Evolutionary conservation across 2,888 invertebrate genomes (phyloP).

Genomic region (Drosophila diplacantha): DNA sequence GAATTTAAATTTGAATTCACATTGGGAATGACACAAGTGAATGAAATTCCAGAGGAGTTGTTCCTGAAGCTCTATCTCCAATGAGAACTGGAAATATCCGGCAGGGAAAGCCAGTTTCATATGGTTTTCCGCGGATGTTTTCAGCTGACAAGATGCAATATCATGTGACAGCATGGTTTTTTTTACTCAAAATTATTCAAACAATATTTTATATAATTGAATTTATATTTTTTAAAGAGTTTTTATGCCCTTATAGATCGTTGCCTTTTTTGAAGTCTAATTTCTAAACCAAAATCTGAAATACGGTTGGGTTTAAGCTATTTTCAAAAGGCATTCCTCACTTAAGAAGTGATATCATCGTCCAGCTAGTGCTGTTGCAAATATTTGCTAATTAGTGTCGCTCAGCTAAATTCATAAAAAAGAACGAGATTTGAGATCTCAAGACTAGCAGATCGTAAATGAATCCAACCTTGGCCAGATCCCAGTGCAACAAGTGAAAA

Average conservation of each 20-base stretch:
- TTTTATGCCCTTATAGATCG: background rate
- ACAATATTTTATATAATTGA: no score
- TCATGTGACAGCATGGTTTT: background rate
- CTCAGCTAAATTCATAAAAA: conserved; percentile 40
- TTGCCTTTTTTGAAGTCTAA: background rate
- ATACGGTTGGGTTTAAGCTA: no score
- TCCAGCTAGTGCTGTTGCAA: conserved; percentile 31
- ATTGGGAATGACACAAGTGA: background rate
- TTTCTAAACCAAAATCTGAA: background rate
- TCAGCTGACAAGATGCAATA: background rate
- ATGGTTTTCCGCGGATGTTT: conserved; percentile 14
- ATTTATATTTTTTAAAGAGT: background rate
- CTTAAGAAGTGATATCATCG: conserved; percentile 55
- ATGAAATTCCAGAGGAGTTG: conserved; percentile 9
- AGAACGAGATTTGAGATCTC: conserved; percentile 27
- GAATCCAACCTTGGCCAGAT: conserved; percentile 59
- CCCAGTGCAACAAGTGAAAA: conserved; percentile 12
- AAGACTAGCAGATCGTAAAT: conserved; percentile 40
- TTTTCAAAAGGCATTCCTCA: conserved; percentile 2
- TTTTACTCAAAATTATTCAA: background rate
- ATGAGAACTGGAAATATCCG: conserved; percentile 49
- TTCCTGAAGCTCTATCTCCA: conserved; percentile 2
- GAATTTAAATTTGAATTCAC: conserved; percentile 6
- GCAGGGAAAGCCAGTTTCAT: conserved; percentile 13
- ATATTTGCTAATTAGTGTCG: conserved; percentile 64